phyloP scores from a whole-genome alignment of 2,113 vertebrate genomes.

The Synchiropus splendidus region DNA sequence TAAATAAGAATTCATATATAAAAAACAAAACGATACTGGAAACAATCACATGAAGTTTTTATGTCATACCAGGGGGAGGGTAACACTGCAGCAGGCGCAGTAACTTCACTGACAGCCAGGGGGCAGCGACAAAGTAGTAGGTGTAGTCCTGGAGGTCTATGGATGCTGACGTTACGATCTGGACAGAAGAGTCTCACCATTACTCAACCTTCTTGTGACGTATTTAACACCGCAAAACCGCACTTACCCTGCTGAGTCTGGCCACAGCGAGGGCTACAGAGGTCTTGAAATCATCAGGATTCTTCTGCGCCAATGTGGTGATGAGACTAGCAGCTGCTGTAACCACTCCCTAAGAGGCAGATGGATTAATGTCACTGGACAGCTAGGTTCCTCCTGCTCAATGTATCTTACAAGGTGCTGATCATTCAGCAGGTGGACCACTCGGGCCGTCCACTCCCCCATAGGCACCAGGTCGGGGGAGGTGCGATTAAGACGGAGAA shows the following conservation, averaged over 20 bases:
- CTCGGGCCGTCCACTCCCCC: slow-evolving; percentile 84
- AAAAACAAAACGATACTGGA: too few species aligned
- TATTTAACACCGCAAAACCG: not conserved
- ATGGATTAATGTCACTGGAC: not conserved
- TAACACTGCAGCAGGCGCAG: slow-evolving; percentile 82
- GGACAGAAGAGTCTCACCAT: not conserved
- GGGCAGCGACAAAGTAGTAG: slow-evolving; percentile 83
- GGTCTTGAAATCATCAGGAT: slow-evolving; percentile 82
- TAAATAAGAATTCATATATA: too few species aligned
- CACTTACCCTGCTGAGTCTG: slow-evolving; percentile 74
- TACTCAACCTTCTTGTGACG: not conserved
- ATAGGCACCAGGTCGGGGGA: slow-evolving; percentile 81
- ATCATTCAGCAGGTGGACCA: slow-evolving; percentile 83
- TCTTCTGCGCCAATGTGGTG: slow-evolving; percentile 82
- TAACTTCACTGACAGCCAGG: slow-evolving; percentile 82
- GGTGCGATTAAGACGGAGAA: slow-evolving; percentile 79
- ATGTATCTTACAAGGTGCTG: slow-evolving; percentile 77
- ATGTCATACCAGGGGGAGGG: slow-evolving; percentile 60
- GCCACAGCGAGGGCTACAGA: slow-evolving; percentile 78
- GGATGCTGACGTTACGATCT: slow-evolving; percentile 85
- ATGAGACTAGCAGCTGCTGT: slow-evolving; percentile 79
- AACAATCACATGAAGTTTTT: too few species aligned
- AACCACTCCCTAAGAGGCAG: slow-evolving; percentile 73
- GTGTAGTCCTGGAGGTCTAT: slow-evolving; percentile 86
- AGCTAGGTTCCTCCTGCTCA: too few species aligned